These are phyloP conservation scores for Sebastes diploproa DNA, from an alignment of 2,797 vertebrate genomes.

Conservation along the genomic window DNA sequence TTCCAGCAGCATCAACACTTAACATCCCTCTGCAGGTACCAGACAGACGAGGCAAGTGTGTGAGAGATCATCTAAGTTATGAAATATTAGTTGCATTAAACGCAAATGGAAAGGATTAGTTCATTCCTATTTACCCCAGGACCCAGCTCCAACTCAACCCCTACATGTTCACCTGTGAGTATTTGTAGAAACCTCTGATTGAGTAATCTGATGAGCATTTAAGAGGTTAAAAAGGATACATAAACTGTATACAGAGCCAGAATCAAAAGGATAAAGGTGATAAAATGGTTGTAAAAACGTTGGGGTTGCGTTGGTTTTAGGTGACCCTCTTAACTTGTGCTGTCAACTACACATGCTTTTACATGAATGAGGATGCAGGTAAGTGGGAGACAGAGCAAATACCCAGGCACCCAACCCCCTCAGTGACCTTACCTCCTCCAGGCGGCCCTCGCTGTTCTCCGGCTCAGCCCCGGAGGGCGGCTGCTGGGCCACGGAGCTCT, in stretches of 20 bases:
- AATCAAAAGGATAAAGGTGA: not conserved
- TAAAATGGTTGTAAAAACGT: not conserved
- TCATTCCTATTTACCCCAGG: constrained; percentile 16
- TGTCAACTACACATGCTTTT: constrained; percentile 48
- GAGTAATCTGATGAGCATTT: not conserved
- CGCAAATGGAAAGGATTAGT: constrained; percentile 46
- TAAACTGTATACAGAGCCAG: not conserved
- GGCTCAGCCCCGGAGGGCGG: constrained; percentile 75
- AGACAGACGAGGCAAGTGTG: constrained; percentile 38
- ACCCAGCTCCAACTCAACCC: constrained; percentile 70
- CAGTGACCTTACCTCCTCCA: constrained; percentile 84
- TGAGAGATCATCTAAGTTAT: constrained; percentile 50
- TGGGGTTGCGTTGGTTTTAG: constrained; percentile 61
- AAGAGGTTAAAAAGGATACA: not conserved
- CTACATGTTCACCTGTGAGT: not conserved
- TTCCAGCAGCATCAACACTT: constrained; percentile 39
- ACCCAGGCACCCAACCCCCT: constrained; percentile 39
- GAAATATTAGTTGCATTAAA: constrained; percentile 41
- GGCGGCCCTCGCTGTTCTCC: constrained; percentile 71
- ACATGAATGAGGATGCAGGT: constrained; percentile 59
- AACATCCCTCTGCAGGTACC: constrained; percentile 12
- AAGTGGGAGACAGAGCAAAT: constrained; percentile 57
- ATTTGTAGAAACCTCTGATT: not conserved
- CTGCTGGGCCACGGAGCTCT: constrained; percentile 76
- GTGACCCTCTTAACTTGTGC: constrained; percentile 12